A percentile compares a stretch with the other conserved stretches of the same genome.
phyloP scores from a whole-genome alignment of 2,113 vertebrate genomes.

The Trogon surrucura region DNA sequence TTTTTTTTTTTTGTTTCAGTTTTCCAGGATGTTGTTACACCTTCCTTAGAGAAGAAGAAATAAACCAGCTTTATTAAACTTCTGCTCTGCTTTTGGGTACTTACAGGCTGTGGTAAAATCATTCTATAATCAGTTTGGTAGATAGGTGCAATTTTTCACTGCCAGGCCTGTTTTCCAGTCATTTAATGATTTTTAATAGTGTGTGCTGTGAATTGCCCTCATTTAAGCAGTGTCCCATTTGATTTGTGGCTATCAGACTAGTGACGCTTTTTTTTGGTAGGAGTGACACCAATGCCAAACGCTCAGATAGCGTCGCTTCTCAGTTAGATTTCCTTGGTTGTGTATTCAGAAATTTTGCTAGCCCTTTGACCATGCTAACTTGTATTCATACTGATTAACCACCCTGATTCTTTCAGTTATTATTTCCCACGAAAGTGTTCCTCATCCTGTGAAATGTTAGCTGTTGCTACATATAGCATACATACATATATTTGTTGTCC shows the following conservation, averaged over 20 bases:
- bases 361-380: not conserved
- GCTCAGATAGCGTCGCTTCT: not conserved
- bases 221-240: not conserved
- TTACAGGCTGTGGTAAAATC: not conserved
- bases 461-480: not conserved
- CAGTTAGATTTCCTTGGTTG: not conserved
- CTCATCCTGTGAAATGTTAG: not conserved
- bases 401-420: not conserved
- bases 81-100: not conserved
- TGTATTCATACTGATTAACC: not conserved
- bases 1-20: not conserved
- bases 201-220: not conserved
- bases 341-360: not conserved
- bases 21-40: not conserved
- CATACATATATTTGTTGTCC: not conserved
- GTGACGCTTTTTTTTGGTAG: not conserved
- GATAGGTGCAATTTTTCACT: not conserved
- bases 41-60: not conserved
- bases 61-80: not conserved
- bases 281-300: not conserved
- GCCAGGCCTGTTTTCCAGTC: not conserved
- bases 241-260: not conserved
- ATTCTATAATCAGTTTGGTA: not conserved
- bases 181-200: not conserved
- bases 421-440: not conserved